These are phyloP conservation scores for Lycodopsis pacificus DNA, from an alignment of 2,797 vertebrate species.

Conservation along the genomic window DNA sequence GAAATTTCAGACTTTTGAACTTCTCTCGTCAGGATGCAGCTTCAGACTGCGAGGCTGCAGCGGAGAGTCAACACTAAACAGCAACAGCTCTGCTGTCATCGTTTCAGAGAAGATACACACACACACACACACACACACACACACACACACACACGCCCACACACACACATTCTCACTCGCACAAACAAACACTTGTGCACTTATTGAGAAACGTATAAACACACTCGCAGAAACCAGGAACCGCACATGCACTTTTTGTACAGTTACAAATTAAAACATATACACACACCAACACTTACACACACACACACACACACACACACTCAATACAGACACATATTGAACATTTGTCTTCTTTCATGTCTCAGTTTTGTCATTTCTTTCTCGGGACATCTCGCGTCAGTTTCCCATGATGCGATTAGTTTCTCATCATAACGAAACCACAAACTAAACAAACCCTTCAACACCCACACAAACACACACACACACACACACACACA, in stretches of 20 bases:
- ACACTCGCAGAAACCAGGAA: conserved; percentile 20
- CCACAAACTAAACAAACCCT: conserved; percentile 51
- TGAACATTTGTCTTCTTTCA: conserved; percentile 31
- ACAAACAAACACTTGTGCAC: conserved; percentile 20
- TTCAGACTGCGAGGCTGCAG: conserved; percentile 20
- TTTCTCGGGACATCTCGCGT: conserved; percentile 33
- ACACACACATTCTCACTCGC: conserved; percentile 4
- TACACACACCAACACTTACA: not conserved
- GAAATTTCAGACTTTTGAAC: not conserved
- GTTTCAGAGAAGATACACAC: conserved; percentile 38
- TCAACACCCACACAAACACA: conserved; percentile 34
- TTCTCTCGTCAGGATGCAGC: not conserved
- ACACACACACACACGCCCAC: conserved; percentile 1
- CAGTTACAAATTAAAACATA: conserved; percentile 19
- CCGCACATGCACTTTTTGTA: conserved; percentile 4
- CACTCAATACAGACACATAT: not conserved
- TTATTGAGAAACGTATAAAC: conserved; percentile 26
- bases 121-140: not conserved
- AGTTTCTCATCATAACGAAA: conserved; percentile 62
- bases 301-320: not conserved
- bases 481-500: not conserved
- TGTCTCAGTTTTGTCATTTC: conserved; percentile 48
- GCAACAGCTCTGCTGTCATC: conserved; percentile 29
- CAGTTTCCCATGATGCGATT: conserved; percentile 57
- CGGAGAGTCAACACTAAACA: conserved; percentile 28